Evolutionary conservation across 2,888 invertebrate species (phyloP).

Genomic region (Nephrotoma flavescens): DNA sequence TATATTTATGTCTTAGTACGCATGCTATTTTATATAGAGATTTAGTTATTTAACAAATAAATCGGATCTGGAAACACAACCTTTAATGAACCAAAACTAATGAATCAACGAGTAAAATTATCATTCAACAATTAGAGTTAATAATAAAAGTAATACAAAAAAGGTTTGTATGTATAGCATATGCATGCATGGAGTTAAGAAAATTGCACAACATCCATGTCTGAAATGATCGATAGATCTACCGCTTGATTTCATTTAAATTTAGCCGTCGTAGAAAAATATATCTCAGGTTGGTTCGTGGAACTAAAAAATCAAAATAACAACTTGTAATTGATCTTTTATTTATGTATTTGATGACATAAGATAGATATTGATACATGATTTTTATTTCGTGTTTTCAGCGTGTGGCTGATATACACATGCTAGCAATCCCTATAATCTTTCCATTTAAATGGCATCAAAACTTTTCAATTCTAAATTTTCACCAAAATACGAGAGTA

Average conservation of each 20-base stretch:
- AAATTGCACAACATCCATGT: background rate
- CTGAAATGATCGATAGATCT: background rate
- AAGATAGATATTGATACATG: background rate
- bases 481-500: no score
- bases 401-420: no score
- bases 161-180: background rate
- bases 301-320: background rate
- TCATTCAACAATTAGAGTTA: background rate
- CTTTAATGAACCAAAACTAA: background rate
- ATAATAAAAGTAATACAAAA: background rate
- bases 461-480: no score
- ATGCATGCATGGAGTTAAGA: background rate
- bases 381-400: background rate
- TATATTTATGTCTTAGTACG: background rate
- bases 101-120: background rate
- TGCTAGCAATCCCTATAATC: no score
- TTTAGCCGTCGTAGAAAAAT: background rate
- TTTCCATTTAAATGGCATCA: no score
- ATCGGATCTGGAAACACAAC: background rate
- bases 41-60: background rate
- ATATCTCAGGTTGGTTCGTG: background rate
- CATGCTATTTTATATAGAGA: background rate
- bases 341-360: background rate
- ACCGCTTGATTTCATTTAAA: background rate
- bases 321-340: background rate